Evolutionary conservation across 2,113 vertebrate species (phyloP), one percentile per base, ranked within the genome.

Genomic region (Tachuris rubrigastra): DNA sequence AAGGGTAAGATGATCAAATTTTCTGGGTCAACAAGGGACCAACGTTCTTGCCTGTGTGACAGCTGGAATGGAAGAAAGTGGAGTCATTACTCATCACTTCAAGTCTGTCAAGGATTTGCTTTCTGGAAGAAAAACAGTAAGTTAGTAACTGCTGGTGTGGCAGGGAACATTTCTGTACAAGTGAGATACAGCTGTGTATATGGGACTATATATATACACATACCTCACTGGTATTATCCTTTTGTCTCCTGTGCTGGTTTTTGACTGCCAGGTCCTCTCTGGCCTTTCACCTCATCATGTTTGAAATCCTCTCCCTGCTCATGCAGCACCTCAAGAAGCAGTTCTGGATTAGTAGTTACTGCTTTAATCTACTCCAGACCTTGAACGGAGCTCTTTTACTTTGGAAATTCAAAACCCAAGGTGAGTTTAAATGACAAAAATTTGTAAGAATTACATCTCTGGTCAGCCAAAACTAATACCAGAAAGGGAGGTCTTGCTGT

Each of bases 101-200:
- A 46, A 87, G 83, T 83, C 91, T 92, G 91, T 89, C 89, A 96
- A 69, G 74, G 90, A 50, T 91, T 96, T 79, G 72, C 62, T 87
- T 94, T 87, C 85, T 93, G 78, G 49, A 93, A 87, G 88, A 89
- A 93, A 95, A 94, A 27, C 53, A 85, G 66, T 4, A 5, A 69
- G 69, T 75, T 75, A 55, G 85, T 49, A 86, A 41, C 37, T 89
- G 78, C 60, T 93, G 74, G 53, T 6, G 13, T 83, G 46, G 78
- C 33, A 83, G 46, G 56, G 50, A 94, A 85, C 62, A 25, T 42
- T 78, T 50, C 74, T 76, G 41, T 58, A 14, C 44, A n/a, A 25
- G 0, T 47, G 67, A 90, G 78, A 69, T 50, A 44, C 2, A 53
- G 62, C 49, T 85, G 50, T 20, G 20, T 23, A 2, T 15, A 25